These are phyloP conservation scores for Palythoa grandis DNA, from an alignment of 92 coral and sea anemone species.

Conservation along the genomic window DNA sequence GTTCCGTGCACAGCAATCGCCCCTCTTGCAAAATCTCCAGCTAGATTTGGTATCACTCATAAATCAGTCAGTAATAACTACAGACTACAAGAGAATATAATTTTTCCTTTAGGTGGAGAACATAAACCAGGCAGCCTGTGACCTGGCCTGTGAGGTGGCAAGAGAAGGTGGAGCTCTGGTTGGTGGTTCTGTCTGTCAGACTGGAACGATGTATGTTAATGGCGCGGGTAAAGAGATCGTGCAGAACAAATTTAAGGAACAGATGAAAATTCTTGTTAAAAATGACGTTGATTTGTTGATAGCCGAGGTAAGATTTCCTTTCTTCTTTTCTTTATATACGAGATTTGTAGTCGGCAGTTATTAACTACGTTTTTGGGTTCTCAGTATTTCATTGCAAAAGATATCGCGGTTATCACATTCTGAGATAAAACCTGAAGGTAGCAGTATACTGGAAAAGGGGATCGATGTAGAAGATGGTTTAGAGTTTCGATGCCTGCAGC, in stretches of 20 bases:
- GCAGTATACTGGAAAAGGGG: no score
- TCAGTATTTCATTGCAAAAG: no score
- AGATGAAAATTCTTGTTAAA: conserved; percentile 58
- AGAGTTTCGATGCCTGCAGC: no score
- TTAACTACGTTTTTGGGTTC: no score
- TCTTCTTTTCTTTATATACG: neutral
- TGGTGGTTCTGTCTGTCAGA: conserved; percentile 70
- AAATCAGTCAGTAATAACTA: no score
- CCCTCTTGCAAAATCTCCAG: no score
- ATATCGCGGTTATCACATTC: no score
- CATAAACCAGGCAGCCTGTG: conserved; percentile 79
- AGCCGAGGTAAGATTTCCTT: conserved; percentile 67
- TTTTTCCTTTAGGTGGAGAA: conserved; percentile 54
- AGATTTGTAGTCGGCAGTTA: neutral
- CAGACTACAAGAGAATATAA: no score
- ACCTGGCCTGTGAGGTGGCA: conserved; percentile 62
- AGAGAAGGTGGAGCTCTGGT: conserved; percentile 57
- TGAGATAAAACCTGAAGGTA: no score
- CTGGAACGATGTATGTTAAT: conserved; percentile 47
- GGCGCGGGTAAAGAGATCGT: conserved; percentile 67
- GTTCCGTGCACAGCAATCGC: no score
- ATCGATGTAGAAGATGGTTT: no score
- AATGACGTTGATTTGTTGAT: conserved; percentile 71
- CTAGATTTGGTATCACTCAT: no score
- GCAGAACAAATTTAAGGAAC: conserved; percentile 62